These are phyloP conservation scores for Spatula versicolor DNA, from an alignment of 2,797 vertebrate genomes.

Conservation along the genomic window DNA sequence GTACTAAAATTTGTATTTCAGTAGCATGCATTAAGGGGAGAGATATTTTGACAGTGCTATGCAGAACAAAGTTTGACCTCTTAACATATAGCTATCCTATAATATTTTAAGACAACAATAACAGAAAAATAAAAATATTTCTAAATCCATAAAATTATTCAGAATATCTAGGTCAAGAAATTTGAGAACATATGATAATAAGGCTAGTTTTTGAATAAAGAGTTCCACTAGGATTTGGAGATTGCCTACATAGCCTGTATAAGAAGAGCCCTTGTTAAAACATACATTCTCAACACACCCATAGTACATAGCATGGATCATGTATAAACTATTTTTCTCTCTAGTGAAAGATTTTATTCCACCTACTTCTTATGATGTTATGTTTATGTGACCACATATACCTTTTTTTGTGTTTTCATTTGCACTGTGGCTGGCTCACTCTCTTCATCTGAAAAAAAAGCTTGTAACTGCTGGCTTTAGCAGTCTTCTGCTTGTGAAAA, in stretches of 20 bases:
- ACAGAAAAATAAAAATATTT: constrained; percentile 21
- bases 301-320: neutral
- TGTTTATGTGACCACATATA: neutral
- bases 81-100: neutral
- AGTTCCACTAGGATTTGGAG: neutral
- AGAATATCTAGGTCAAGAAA: constrained; percentile 6
- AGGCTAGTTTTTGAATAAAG: neutral
- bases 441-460: neutral
- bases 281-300: neutral
- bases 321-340: neutral
- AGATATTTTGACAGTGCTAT: constrained; percentile 22
- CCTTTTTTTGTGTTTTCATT: neutral
- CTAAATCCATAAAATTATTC: neutral
- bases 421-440: neutral
- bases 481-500: neutral
- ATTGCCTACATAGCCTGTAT: neutral
- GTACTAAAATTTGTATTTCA: constrained; percentile 48
- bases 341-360: neutral
- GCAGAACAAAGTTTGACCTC: constrained; percentile 37
- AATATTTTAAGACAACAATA: neutral
- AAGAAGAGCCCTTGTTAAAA: constrained; percentile 3
- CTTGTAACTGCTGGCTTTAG: neutral
- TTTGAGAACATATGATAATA: neutral
- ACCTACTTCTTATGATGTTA: neutral
- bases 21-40: constrained; percentile 27